These are phyloP conservation scores for Etia nguti DNA, from an alignment of 2,113 vertebrate genomes.

Conservation along the genomic window DNA sequence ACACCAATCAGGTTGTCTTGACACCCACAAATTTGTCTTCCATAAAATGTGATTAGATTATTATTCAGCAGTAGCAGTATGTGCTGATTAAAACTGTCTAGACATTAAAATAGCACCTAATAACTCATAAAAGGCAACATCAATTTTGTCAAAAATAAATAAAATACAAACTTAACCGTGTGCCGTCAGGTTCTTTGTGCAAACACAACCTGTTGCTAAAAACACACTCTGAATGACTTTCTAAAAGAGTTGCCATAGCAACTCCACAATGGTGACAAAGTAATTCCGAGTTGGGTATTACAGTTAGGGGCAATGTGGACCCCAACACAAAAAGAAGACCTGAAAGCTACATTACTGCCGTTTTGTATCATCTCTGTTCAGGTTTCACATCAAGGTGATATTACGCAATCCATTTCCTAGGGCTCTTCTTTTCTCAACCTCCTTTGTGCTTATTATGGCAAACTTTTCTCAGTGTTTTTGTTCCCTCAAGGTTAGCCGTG, in stretches of 20 bases:
- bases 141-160: neutral
- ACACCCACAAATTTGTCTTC: neutral
- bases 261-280: neutral
- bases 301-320: neutral
- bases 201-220: neutral
- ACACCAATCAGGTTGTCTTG: neutral
- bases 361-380: neutral
- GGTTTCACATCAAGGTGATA: slow-evolving; percentile 29
- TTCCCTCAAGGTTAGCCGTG: slow-evolving; percentile 38
- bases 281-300: neutral
- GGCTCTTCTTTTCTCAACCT: slow-evolving; percentile 1
- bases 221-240: neutral
- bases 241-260: slow-evolving; percentile 19
- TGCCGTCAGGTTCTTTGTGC: neutral
- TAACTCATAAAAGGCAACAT: neutral
- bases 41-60: neutral
- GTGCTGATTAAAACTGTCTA: neutral
- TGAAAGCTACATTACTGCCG: neutral
- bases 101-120: neutral
- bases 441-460: slow-evolving; percentile 17
- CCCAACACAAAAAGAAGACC: neutral
- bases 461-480: slow-evolving; percentile 17
- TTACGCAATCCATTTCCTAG: neutral
- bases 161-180: neutral
- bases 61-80: neutral